phyloP scores from a whole-genome alignment of 2,113 vertebrate genomes.

The Haemorhous mexicanus region DNA sequence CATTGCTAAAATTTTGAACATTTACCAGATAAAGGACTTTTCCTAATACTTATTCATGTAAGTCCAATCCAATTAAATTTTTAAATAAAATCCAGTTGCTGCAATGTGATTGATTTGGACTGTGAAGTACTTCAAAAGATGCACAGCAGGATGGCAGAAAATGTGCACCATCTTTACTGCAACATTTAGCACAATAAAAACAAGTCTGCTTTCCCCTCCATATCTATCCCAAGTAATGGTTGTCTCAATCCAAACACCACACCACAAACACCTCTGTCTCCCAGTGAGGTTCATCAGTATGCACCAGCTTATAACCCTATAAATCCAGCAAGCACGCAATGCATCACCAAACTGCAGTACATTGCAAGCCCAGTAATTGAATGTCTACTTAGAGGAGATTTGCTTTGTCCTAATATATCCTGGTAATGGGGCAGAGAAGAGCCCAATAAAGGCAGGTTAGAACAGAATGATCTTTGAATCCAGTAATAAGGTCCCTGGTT shows the following conservation, averaged over 20 bases:
- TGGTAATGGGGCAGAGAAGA: constrained; percentile 12
- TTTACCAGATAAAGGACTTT: constrained; percentile 7
- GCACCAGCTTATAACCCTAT: neutral
- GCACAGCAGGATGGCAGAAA: neutral
- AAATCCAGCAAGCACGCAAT: neutral
- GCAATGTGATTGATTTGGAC: neutral
- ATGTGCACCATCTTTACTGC: neutral
- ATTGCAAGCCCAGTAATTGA: neutral
- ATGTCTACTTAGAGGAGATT: constrained; percentile 16
- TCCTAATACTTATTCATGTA: neutral
- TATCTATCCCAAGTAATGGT: neutral
- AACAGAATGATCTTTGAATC: neutral
- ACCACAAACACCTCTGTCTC: neutral
- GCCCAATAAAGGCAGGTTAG: neutral
- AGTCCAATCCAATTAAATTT: constrained; percentile 32
- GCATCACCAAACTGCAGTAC: neutral
- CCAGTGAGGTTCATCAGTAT: neutral
- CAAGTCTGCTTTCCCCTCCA: neutral
- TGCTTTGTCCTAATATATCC: neutral
- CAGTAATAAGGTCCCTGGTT: neutral
- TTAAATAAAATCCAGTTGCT: constrained; percentile 27
- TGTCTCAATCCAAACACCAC: neutral
- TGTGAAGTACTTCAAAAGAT: neutral
- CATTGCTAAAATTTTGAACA: neutral
- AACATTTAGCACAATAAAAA: neutral